Evolutionary conservation across 2,797 vertebrate species (phyloP), one percentile per base, ranked within the genome.

Genomic region (Neosalanx taihuensis): DNA sequence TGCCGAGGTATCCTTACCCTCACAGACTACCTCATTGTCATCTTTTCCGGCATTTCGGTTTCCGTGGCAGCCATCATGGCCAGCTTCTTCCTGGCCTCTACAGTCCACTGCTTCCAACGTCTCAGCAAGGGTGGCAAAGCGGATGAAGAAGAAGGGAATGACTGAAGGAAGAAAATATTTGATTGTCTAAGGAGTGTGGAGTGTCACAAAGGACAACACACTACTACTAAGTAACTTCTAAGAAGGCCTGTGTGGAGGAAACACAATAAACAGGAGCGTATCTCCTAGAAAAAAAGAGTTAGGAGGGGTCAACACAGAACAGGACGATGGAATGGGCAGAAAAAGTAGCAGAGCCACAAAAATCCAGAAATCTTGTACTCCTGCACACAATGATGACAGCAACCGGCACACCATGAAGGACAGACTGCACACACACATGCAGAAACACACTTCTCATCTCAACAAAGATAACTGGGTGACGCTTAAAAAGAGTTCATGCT

Each of bases 41-140:
- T 97, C 85, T 98, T 97, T 88, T 97, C 96, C 0, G 96, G 96
- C 3, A 95, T 97, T 0, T 94, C 91, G 0, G 95, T 97, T 72
- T 97, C 95, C 49, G 92, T 97, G 1, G 95, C 90, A 0, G 96
- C 96, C 78, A 97, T 98, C 72, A 86, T 95, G 12, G 93, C 94
- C 73, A 97, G 96, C 87, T 98, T 98, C 88, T 94, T 97, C 86
- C 88, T 98, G 74, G 96, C 96, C 26, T 95, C 94, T 1, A 92
- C 95, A 13, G 95, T 96, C 56, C 94, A 96, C 86, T 97, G 95
- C 81, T 95, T 97, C 91, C 95, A 97, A 74, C 91, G 93, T 63
- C 94, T 94, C 71, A 94, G 92, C 83, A 95, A 95, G 82, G 93
- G 93, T 60, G 79, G 88, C 0, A 94, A 94, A 23, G 93, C 93